A percentile compares a stretch with the other conserved stretches of the same genome.
These are phyloP conservation scores for Danio albolineatus DNA, from an alignment of 2,797 vertebrate species.

Conservation along the genomic window DNA sequence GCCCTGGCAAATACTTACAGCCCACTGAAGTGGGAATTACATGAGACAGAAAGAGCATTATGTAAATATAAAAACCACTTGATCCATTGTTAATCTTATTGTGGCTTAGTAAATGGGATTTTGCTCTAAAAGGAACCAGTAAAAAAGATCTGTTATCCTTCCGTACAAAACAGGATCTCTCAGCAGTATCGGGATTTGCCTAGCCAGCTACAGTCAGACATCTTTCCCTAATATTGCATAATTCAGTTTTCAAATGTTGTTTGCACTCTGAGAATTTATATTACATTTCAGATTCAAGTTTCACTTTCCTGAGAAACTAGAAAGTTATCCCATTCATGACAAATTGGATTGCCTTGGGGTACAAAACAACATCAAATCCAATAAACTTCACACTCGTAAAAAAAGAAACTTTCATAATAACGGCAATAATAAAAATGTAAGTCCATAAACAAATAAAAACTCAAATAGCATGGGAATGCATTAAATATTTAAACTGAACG, in stretches of 20 bases:
- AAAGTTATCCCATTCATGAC: background rate
- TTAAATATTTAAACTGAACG: too few species aligned
- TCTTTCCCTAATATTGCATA: constrained; percentile 29
- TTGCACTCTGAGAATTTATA: background rate
- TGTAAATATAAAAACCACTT: constrained; percentile 55
- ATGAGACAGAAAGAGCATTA: constrained; percentile 61
- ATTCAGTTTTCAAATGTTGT: constrained; percentile 2
- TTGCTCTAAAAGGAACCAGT: constrained; percentile 52
- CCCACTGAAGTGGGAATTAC: constrained; percentile 57
- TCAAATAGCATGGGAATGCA: too few species aligned
- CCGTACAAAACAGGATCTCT: constrained; percentile 56
- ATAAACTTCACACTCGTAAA: background rate
- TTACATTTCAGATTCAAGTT: background rate
- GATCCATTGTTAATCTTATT: constrained; percentile 59
- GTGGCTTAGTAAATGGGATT: constrained; percentile 67
- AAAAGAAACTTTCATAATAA: background rate
- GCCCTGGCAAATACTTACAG: constrained; percentile 54
- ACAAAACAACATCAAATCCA: background rate
- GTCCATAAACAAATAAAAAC: background rate
- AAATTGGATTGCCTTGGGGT: background rate
- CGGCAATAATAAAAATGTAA: background rate
- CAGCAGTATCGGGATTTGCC: constrained; percentile 45
- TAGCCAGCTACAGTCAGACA: constrained; percentile 5
- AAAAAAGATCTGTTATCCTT: constrained; percentile 63
- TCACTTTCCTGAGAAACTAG: background rate